Percentiles rank a stretch among this genome's conserved stretches.
phyloP scores from a whole-genome alignment of 2,113 vertebrate genomes.

The Syrmaticus mikado region DNA sequence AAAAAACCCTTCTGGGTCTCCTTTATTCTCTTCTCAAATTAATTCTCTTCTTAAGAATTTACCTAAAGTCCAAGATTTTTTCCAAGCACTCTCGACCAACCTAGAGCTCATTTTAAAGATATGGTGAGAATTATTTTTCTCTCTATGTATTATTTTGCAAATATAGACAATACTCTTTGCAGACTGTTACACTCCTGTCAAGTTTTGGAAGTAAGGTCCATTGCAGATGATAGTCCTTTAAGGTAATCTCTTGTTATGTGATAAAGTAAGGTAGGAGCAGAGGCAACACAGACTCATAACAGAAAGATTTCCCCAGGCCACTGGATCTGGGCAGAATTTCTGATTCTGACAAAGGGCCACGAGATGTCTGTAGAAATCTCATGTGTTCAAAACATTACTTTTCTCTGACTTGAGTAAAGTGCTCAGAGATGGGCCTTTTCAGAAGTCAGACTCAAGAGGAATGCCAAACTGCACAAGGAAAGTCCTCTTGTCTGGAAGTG shows the following conservation, averaged over 20 bases:
- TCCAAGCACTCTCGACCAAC: not conserved
- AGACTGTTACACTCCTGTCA: not conserved
- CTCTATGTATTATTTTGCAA: not conserved
- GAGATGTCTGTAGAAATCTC: not conserved
- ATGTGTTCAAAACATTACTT: not conserved
- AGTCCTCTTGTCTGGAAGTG: not conserved
- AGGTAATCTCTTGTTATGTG: not conserved
- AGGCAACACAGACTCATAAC: not conserved
- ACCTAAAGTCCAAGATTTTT: not conserved
- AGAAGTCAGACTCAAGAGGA: not conserved
- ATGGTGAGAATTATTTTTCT: not conserved
- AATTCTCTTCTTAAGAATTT: not conserved
- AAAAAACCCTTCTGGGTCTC: too few relatives aligned
- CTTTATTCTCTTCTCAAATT: too few relatives aligned
- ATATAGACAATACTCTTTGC: not conserved
- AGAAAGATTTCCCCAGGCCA: not conserved
- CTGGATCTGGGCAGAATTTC: not conserved
- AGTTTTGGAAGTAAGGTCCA: accelerated
- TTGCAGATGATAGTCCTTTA: not conserved
- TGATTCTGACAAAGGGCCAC: not conserved
- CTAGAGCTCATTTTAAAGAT: not conserved
- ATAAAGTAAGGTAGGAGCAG: not conserved
- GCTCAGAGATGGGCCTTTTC: not conserved
- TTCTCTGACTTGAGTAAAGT: not conserved
- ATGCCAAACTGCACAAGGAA: not conserved